Conservation (phyloP, 2,888 invertebrate genomes). For the Dicyrtomina minuta region DNA sequence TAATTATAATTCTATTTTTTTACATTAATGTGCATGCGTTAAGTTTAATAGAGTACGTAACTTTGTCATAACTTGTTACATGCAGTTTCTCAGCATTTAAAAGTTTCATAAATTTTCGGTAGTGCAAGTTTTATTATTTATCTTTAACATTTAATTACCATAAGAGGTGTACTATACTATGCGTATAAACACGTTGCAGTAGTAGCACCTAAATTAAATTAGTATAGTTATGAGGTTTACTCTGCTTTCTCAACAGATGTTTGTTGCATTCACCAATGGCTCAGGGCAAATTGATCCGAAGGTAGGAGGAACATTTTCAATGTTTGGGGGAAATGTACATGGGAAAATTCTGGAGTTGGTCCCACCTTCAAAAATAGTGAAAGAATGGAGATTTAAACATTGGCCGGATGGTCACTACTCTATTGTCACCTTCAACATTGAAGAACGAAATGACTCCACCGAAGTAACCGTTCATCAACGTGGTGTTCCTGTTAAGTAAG, state of each 20-base stretch:
- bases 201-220: no score
- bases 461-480: constrained; percentile 77
- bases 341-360: constrained; percentile 84
- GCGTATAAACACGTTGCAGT: no score
- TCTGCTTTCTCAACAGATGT: constrained; percentile 64
- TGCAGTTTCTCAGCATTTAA: no score
- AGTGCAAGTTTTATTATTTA: no score
- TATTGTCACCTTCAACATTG: constrained; percentile 77
- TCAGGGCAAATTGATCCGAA: constrained; percentile 75
- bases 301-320: constrained; percentile 82
- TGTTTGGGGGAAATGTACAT: constrained; percentile 89
- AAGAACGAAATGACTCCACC: constrained; percentile 86
- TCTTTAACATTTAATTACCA: no score
- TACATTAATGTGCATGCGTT: no score
- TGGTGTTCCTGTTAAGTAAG: constrained; percentile 74
- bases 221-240: no score
- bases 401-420: constrained; percentile 94
- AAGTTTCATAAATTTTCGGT: no score
- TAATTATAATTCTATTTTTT: no score
- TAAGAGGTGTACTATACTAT: no score
- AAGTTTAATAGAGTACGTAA: no score
- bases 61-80: no score
- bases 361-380: constrained; percentile 78
- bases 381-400: constrained; percentile 90
- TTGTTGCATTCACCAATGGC: constrained; percentile 84